Percentiles rank a stretch among this genome's conserved stretches.
phyloP scores from a whole-genome alignment of 2,113 vertebrate species.

The Gavia stellata region DNA sequence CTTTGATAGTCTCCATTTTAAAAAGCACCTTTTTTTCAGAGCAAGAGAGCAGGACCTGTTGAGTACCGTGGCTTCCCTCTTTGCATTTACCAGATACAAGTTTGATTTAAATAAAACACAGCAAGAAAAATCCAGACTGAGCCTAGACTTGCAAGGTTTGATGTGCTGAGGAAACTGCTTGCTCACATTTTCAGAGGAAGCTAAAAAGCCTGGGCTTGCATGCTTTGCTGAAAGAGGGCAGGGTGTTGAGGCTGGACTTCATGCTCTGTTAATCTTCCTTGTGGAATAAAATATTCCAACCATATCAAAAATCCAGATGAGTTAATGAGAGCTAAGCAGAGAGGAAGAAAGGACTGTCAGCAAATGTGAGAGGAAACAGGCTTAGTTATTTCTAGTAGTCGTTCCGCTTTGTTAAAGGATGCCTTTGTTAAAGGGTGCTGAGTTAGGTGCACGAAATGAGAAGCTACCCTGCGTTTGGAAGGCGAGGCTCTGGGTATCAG shows the following conservation, averaged over 20 bases:
- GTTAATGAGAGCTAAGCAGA: not conserved
- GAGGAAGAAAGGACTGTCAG: not conserved
- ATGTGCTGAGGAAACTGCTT: not conserved
- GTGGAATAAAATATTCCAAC: not conserved
- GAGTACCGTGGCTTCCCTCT: not conserved
- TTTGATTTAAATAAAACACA: not conserved
- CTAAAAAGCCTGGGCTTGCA: not conserved
- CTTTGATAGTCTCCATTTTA: not conserved
- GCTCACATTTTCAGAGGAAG: not conserved
- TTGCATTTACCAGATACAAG: not conserved
- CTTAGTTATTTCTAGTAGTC: not conserved
- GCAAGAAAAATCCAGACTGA: not conserved
- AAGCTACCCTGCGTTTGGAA: not conserved
- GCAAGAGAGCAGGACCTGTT: not conserved
- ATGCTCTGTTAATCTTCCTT: not conserved
- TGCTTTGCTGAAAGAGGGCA: not conserved
- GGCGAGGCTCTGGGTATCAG: not conserved
- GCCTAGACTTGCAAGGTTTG: not conserved
- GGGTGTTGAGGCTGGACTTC: not conserved
- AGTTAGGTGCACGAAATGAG: not conserved
- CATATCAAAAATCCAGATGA: not conserved
- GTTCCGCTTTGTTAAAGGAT: not conserved
- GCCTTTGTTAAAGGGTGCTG: not conserved
- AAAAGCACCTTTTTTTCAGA: not conserved
- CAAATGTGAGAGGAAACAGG: not conserved